Evolutionary conservation across 2,888 invertebrate species (phyloP).

Genomic region (Agrochola lota): DNA sequence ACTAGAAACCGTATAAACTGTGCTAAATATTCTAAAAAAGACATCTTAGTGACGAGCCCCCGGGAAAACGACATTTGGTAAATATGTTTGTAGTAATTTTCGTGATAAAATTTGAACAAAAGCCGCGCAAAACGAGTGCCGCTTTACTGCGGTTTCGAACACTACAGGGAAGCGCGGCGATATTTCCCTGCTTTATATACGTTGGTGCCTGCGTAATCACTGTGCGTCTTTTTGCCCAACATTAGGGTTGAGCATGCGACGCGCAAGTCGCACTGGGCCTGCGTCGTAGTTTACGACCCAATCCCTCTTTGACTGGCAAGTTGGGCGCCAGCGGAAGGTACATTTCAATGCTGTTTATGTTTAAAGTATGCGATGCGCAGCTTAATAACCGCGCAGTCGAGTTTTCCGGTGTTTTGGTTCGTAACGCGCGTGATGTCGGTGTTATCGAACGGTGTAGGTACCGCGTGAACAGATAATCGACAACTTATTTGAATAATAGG

Average conservation of each 20-base stretch:
- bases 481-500: not conserved
- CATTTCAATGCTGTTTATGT: not conserved
- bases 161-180: not conserved
- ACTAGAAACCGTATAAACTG: not conserved
- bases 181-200: slow-evolving; percentile 25
- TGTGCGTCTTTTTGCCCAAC: slow-evolving; percentile 36
- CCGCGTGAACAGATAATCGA: not conserved
- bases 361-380: not conserved
- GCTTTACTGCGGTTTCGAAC: slow-evolving; percentile 27
- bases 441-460: not conserved
- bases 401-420: not conserved
- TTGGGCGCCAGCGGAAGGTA: slow-evolving; percentile 1
- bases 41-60: slow-evolving; percentile 7
- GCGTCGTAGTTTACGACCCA: slow-evolving; percentile 15
- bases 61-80: slow-evolving; percentile 11
- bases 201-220: slow-evolving; percentile 34
- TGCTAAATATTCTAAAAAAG: not conserved
- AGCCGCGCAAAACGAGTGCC: not conserved
- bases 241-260: not conserved
- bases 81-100: slow-evolving; percentile 27
- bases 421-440: not conserved
- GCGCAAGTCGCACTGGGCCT: slow-evolving; percentile 38
- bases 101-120: slow-evolving; percentile 1
- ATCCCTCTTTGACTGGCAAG: not conserved
- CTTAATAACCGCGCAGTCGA: not conserved